These are phyloP conservation scores for Trinorchestia longiramus DNA, from an alignment of 1,140 invertebrate genomes.

Conservation along the genomic window DNA sequence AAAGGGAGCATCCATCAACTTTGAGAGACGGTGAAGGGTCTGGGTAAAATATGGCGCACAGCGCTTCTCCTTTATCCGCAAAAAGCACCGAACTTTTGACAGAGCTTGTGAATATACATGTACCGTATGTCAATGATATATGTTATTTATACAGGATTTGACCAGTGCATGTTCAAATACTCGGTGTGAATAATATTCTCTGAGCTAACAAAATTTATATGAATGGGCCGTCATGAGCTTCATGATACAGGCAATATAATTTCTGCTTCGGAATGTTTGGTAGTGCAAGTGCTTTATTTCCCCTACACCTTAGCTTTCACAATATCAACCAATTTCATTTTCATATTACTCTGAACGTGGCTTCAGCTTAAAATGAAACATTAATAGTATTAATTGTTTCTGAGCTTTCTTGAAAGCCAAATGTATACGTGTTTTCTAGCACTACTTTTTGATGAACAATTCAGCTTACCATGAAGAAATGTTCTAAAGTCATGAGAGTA, in stretches of 20 bases:
- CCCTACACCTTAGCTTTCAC: too few species aligned
- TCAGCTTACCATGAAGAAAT: background rate
- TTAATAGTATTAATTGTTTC: background rate
- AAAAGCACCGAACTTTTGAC: background rate
- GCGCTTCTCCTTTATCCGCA: background rate
- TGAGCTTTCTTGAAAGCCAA: background rate
- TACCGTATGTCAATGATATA: background rate
- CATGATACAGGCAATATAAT: too few species aligned
- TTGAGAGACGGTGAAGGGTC: constrained; percentile 5
- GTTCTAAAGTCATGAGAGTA: background rate
- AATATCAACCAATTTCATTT: too few species aligned
- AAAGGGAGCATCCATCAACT: background rate
- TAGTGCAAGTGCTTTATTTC: too few species aligned
- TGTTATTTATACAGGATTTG: background rate
- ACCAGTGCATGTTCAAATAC: too few species aligned
- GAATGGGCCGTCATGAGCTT: too few species aligned
- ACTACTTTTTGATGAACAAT: background rate
- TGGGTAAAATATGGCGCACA: background rate
- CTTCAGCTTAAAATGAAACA: background rate
- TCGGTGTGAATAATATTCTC: too few species aligned
- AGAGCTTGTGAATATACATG: background rate
- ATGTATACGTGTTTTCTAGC: background rate
- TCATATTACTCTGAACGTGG: too few species aligned
- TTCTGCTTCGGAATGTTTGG: too few species aligned
- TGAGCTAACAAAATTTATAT: background rate